Conservation (phyloP, 1,140 invertebrate genomes). For the Aphelenchoides fujianensis region DNA sequence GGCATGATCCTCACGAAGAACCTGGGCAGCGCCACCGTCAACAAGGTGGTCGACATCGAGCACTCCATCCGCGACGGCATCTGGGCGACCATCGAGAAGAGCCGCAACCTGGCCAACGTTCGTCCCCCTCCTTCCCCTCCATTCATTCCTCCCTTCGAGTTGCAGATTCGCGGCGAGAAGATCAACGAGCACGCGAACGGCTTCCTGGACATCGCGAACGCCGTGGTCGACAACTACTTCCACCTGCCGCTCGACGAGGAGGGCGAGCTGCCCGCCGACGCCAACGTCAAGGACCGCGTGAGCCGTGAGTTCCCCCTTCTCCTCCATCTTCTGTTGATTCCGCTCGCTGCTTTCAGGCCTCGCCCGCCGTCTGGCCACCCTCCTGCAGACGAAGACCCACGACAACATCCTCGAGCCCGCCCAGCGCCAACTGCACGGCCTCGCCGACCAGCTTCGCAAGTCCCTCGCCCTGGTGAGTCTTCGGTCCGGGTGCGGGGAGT, state of each 20-base stretch:
- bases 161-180: conserved; percentile 12
- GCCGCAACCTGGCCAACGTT: neutral
- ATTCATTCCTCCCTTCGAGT: neutral
- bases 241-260: conserved; percentile 11
- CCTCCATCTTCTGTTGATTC: neutral
- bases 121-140: neutral
- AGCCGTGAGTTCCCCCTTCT: no score
- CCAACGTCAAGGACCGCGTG: neutral
- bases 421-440: neutral
- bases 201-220: conserved; percentile 13
- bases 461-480: conserved; percentile 7
- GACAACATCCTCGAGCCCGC: conserved; percentile 3
- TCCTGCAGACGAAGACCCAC: neutral
- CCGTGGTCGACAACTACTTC: conserved; percentile 10
- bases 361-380: neutral
- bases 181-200: neutral
- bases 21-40: neutral
- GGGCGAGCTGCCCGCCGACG: neutral
- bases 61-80: neutral
- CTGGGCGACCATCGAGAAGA: neutral
- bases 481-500: neutral
- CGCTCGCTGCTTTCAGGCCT: neutral
- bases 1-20: conserved; percentile 20
- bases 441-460: conserved; percentile 5
- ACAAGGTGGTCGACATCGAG: neutral